Evolutionary conservation across 2,797 vertebrate genomes (phyloP), one percentile per base, ranked within the genome.

Genomic region (Sardinella longiceps): DNA sequence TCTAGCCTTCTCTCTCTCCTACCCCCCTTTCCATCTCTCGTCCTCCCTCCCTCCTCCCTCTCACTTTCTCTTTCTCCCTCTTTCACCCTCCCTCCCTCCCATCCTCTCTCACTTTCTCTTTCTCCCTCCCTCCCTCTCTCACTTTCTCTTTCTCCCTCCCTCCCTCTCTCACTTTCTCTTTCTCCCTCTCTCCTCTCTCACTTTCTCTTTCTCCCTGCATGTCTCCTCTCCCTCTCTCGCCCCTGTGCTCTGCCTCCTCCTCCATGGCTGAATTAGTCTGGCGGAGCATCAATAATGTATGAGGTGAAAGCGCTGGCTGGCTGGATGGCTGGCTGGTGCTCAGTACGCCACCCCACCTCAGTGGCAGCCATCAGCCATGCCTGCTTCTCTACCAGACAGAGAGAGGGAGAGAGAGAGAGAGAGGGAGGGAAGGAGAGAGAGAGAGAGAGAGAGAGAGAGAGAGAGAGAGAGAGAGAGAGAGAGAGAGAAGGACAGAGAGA

Each of bases 221-320:
- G 2, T 23, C 25, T 70, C 66, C 63, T 63, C n/a, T 28, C 60
- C n/a, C 5, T 15, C 28, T 66, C 63, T 66, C 28, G 9, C 60
- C 66, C 50, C 15, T 37, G 14, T 50, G 33, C 81, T n/a, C 58
- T 81, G 43, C 4, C 45, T 50, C 60, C 58, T 60, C 60, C 14
- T 25, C 25, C 39, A 58, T 25, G 43, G 74, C 43, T 74, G 83
- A 80, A 80, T 84, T 50, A 80, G 74, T 80, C 83, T 80, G 80
- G 58, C 30, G 50, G 33, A 45, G 70, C 37, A 58, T 84, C 30
- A 25, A 80, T 84, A 80, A 84, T 84, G 56, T 37, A 84, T 80
- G 83, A 84, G 74, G 23, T 45, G 51, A 84, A 43, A 84, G 70
- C 14, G 74, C 50, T 83, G 25, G 83, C 70, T 83, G 5, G 2